Conservation (phyloP, 1,140 invertebrate genomes). For the Brachionus koreanus region DNA sequence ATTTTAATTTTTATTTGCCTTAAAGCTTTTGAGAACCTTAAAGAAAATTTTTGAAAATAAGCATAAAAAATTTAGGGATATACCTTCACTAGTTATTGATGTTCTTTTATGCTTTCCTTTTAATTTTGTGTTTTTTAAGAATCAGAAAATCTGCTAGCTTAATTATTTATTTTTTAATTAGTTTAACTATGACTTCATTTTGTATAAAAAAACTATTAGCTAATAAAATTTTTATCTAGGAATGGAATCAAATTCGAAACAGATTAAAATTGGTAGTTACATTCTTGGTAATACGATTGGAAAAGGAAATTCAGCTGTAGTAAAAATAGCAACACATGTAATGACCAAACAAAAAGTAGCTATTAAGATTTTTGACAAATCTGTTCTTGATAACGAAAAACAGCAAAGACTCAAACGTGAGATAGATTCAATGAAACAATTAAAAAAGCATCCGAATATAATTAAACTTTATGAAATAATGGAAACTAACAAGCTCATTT, state of each 20-base stretch:
- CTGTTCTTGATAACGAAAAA: slow-evolving; percentile 17
- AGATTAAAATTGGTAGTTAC: slow-evolving; percentile 42
- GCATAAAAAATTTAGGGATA: slow-evolving; percentile 25
- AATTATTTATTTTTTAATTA: not conserved
- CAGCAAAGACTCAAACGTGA: slow-evolving; percentile 28
- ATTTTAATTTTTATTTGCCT: not conserved
- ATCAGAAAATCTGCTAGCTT: not conserved
- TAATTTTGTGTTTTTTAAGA: not conserved
- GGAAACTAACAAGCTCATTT: slow-evolving; percentile 35
- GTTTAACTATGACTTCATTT: not conserved
- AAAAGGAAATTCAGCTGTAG: slow-evolving; percentile 99
- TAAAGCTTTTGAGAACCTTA: not conserved
- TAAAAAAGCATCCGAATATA: slow-evolving; percentile 24
- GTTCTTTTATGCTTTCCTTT: not conserved
- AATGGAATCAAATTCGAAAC: slow-evolving; percentile 30
- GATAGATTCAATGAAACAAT: slow-evolving; percentile 41
- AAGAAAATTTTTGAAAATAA: not conserved
- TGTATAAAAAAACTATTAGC: not conserved
- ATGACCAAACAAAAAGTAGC: slow-evolving; percentile 86
- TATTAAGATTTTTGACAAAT: slow-evolving; percentile 99
- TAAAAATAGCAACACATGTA: slow-evolving; percentile 97
- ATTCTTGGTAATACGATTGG: slow-evolving; percentile 73
- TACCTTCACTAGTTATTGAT: not conserved
- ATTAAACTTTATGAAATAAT: slow-evolving; percentile 42
- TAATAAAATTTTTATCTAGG: not conserved